Percentiles rank a stretch among this genome's conserved stretches.
Evolutionary conservation across 2,888 invertebrate genomes (phyloP).

Genomic region (Zele albiditarsus): DNA sequence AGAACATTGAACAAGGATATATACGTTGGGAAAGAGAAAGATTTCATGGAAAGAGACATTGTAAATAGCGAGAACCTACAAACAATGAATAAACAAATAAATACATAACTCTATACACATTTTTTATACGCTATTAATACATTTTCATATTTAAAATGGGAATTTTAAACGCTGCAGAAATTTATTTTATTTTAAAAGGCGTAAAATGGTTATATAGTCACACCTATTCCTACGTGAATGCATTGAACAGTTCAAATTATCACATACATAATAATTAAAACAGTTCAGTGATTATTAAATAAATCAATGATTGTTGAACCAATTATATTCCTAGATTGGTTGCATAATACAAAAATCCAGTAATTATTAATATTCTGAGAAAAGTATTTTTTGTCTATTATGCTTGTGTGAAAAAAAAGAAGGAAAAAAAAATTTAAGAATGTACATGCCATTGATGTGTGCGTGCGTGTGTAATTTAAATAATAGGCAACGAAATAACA

Average conservation of each 20-base stretch:
- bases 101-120: neutral
- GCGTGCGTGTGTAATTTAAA: too few species aligned
- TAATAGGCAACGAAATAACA: too few species aligned
- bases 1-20: too few species aligned
- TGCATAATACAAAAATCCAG: neutral
- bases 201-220: neutral
- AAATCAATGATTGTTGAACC: neutral
- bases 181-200: neutral
- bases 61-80: too few species aligned
- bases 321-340: neutral
- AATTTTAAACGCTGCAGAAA: neutral
- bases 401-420: neutral
- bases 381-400: neutral
- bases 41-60: too few species aligned
- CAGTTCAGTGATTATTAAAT: neutral
- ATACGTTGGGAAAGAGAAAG: too few species aligned
- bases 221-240: neutral
- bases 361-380: neutral
- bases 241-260: neutral
- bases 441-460: neutral
- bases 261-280: neutral
- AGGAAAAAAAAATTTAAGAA: neutral
- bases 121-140: neutral
- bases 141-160: neutral
- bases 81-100: too few species aligned